phyloP scores from a whole-genome alignment of 2,888 invertebrate species.

The Chrysopilus asiliformis region DNA sequence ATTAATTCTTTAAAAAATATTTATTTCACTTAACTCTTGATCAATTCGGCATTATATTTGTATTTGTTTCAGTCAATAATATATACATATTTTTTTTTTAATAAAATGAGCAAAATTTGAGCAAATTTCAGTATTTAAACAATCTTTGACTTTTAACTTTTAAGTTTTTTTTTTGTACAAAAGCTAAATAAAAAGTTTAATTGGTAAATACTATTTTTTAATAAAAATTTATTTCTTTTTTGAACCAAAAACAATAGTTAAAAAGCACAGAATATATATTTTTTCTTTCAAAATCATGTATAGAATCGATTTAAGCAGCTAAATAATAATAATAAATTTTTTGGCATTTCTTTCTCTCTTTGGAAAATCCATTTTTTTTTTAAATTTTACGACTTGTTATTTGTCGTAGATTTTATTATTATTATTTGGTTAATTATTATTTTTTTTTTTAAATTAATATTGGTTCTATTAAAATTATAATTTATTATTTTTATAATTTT shows the following conservation, averaged over 20 bases:
- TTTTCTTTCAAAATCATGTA: no score
- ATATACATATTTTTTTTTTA: constrained; percentile 1
- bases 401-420: constrained; percentile 3
- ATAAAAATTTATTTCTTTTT: no score
- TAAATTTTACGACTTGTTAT: not conserved
- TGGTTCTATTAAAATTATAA: constrained; percentile 7
- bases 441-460: constrained; percentile 29
- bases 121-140: not conserved
- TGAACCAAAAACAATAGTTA: no score
- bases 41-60: constrained; percentile 1
- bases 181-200: constrained; percentile 7
- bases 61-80: no score
- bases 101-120: constrained; percentile 2
- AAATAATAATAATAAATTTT: not conserved
- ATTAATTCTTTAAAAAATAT: not conserved
- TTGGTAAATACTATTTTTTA: no score
- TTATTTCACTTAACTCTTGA: not conserved
- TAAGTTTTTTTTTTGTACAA: constrained; percentile 6
- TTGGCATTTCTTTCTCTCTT: not conserved
- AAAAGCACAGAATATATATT: no score
- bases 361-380: not conserved
- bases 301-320: no score
- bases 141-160: constrained; percentile 5
- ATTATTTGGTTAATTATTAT: constrained; percentile 11
- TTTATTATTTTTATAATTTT: constrained; percentile 16